Evolutionary conservation across 2,888 invertebrate genomes (phyloP), one percentile per base, ranked within the genome.

Genomic region (Ferrisia virgata): DNA sequence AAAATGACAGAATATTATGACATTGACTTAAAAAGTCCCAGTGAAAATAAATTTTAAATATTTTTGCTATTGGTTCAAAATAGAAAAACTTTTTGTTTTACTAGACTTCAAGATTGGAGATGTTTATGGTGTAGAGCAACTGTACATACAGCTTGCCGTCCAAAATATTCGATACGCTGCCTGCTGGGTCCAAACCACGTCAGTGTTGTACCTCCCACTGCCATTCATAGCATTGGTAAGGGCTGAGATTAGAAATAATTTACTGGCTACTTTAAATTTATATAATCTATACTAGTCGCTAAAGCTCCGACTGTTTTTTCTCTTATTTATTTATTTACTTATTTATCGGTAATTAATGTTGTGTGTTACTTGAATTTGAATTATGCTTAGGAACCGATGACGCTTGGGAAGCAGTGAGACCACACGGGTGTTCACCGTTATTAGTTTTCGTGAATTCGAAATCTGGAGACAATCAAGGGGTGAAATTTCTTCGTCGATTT

Each of bases 401-500:
- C 88, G 95, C 96, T 82, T 97, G 97, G 96, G 94, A 95, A 89
- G 95, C 95, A 33, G 93, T 93, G 0, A 92, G 95, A 87, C 91
- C 91, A 15, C 89, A 88, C 81, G 91, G 92, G 18, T 92, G 92
- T 87, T 92, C 92, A 86, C 98, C 98, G 15, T 92, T 98, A 85
- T 92, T 98, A 86, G 98, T 98, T 86, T 98, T 98, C 89, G 98
- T 98, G 88, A 99, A 99, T 90, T 97, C 97, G 86, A 96, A 98
- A 91, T 97, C 97, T 87, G 97, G 98, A 87, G 98, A 98, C 91
- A 98, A 97, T 91, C 98, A 98, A 89, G 98, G 98, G 86, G 94
- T 98, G 40, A 96, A 97, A 90, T 98, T 98, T 91, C 92, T 98
- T 86, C 92, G 97, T 83, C 93, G 97, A 86, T 98, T 98, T 90